Evolutionary conservation across 2,797 vertebrate species (phyloP).

Genomic region (Botia almorhae): DNA sequence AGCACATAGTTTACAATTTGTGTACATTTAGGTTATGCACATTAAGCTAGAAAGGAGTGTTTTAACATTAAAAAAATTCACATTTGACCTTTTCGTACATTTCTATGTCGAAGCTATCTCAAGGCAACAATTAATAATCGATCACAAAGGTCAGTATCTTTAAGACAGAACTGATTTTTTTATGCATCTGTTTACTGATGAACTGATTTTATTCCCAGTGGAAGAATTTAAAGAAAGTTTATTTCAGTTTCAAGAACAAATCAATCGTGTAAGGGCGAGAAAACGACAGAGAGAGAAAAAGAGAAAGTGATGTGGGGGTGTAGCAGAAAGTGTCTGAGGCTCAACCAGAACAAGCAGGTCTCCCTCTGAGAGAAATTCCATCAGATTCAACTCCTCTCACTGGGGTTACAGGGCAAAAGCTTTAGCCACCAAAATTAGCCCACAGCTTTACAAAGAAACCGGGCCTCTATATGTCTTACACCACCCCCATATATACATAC

Average conservation of each 20-base stretch:
- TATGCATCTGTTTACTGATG: slow-evolving; percentile 20
- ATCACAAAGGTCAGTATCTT: background rate
- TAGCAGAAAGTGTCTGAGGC: slow-evolving; percentile 49
- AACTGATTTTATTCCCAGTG: slow-evolving; percentile 40
- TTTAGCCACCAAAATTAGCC: slow-evolving; percentile 70
- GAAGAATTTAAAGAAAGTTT: slow-evolving; percentile 45
- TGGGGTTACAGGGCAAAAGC: slow-evolving; percentile 79
- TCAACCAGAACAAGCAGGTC: slow-evolving; percentile 60
- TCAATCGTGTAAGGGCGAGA: slow-evolving; percentile 65
- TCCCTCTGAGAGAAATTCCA: slow-evolving; percentile 75
- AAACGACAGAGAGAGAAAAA: slow-evolving; percentile 43
- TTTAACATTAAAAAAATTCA: too few relatives aligned
- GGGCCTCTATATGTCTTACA: slow-evolving; percentile 46
- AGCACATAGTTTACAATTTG: too few relatives aligned
- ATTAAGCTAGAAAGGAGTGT: too few relatives aligned
- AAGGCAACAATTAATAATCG: too few relatives aligned
- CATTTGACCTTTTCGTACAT: too few relatives aligned
- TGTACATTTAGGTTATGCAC: too few relatives aligned
- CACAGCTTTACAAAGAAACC: slow-evolving; percentile 63
- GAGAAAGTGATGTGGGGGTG: slow-evolving; percentile 22
- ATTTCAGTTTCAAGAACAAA: slow-evolving; percentile 65
- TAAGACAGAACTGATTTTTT: too few relatives aligned
- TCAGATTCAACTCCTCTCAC: slow-evolving; percentile 75
- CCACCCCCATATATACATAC: slow-evolving; percentile 59
- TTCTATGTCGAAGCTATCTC: too few relatives aligned